Evolutionary conservation across 2,113 vertebrate genomes (phyloP).

Genomic region (Tachysurus fulvidraco): DNA sequence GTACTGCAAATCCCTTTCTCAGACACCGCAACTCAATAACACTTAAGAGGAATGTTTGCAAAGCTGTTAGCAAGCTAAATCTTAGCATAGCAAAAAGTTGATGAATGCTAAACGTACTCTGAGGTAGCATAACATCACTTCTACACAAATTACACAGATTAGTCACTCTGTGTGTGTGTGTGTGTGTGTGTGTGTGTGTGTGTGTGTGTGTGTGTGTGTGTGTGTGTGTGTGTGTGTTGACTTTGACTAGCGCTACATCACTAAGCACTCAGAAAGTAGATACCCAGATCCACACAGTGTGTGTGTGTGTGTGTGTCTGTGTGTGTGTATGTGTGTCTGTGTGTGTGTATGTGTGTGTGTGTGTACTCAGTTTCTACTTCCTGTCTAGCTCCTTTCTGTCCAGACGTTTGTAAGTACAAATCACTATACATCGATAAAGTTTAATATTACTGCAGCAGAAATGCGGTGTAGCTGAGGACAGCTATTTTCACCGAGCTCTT

Average conservation of each 20-base stretch:
- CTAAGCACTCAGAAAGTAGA: not conserved
- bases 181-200: not conserved
- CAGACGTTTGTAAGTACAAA: not conserved
- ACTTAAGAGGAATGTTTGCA: not conserved
- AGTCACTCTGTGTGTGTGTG: not conserved
- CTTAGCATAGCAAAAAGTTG: not conserved
- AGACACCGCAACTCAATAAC: not conserved
- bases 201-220: no score
- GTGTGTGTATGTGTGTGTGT: not conserved
- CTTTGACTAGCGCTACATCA: not conserved
- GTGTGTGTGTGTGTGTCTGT: not conserved
- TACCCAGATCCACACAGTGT: not conserved
- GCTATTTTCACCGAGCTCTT: not conserved
- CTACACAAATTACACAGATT: not conserved
- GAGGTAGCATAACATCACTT: not conserved
- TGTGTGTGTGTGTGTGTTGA: not conserved
- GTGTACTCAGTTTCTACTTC: not conserved
- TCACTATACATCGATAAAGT: not conserved
- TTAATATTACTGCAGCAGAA: constrained; percentile 19
- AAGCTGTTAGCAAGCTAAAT: not conserved
- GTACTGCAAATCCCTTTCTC: not conserved
- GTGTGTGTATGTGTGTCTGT: not conserved
- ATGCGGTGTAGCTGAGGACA: not conserved
- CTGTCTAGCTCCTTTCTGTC: not conserved
- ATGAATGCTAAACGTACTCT: not conserved